Evolutionary conservation across 2,888 invertebrate genomes (phyloP).

Genomic region (Brachycybe producta): DNA sequence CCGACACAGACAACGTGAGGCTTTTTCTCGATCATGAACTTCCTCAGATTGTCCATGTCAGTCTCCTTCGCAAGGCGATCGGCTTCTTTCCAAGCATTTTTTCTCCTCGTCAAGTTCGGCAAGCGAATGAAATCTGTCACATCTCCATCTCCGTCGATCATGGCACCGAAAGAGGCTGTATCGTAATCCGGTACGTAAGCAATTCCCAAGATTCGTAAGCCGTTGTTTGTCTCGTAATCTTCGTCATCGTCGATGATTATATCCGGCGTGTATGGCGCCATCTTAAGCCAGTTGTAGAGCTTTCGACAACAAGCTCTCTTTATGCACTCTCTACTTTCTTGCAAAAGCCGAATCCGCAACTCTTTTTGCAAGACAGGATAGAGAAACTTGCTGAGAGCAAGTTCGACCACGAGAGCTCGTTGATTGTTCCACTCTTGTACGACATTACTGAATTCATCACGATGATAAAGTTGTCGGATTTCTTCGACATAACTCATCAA

Average conservation of each 20-base stretch:
- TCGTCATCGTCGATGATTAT: conserved; percentile 39
- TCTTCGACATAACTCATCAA: conserved; percentile 60
- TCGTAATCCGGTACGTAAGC: conserved; percentile 71
- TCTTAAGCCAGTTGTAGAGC: conserved; percentile 78
- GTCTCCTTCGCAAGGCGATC: conserved; percentile 57
- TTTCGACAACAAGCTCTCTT: conserved; percentile 51
- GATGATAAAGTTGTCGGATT: conserved; percentile 68
- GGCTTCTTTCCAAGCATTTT: conserved; percentile 54
- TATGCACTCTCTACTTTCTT: conserved; percentile 77
- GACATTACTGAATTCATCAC: conserved; percentile 85
- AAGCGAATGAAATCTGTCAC: conserved; percentile 80
- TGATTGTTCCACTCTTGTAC: conserved; percentile 93
- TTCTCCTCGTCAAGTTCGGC: conserved; percentile 69
- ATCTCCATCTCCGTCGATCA: conserved; percentile 79
- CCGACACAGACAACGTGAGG: conserved; percentile 87
- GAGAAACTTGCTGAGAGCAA: conserved; percentile 74
- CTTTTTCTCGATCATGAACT: conserved; percentile 77
- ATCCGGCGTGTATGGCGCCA: conserved; percentile 65
- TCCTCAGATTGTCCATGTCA: conserved; percentile 53
- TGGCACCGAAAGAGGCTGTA: conserved; percentile 67
- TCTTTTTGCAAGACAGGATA: conserved; percentile 82
- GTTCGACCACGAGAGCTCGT: conserved; percentile 71
- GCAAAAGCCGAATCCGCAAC: conserved; percentile 58
- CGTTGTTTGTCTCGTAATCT: conserved; percentile 73
- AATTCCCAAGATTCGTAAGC: conserved; percentile 72